Percentiles rank a stretch among this genome's conserved stretches.
phyloP scores from a whole-genome alignment of 2,888 invertebrate species.

The Spatulosminthurus flaviceps region DNA sequence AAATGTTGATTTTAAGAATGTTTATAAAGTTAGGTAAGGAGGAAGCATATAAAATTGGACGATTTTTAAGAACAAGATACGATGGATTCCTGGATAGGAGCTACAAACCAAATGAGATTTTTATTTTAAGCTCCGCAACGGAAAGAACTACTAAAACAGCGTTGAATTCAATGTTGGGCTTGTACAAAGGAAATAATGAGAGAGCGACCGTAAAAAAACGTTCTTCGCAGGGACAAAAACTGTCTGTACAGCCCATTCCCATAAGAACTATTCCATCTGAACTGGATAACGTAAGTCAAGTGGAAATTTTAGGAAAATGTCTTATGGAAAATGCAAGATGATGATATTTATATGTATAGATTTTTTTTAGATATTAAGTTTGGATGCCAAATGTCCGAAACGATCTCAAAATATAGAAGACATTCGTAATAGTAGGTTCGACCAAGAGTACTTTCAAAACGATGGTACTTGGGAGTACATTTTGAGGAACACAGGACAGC shows the following conservation, averaged over 20 bases:
- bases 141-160: background rate
- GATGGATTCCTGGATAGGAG: background rate
- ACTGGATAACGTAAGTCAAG: background rate
- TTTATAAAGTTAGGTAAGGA: background rate
- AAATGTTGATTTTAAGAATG: too few species aligned
- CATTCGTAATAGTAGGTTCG: background rate
- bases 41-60: background rate
- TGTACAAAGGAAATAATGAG: background rate
- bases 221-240: background rate
- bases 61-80: background rate
- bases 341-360: background rate
- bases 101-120: background rate
- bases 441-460: background rate
- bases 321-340: background rate
- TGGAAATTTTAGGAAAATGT: background rate
- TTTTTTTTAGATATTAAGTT: background rate
- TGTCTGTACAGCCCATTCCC: background rate
- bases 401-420: background rate
- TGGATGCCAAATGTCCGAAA: background rate
- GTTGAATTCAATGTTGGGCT: background rate
- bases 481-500: background rate
- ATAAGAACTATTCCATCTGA: background rate
- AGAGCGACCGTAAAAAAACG: background rate
- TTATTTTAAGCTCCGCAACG: background rate
- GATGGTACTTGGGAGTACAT: background rate